phyloP scores from a whole-genome alignment of 2,113 vertebrate genomes.

The Progne subis region DNA sequence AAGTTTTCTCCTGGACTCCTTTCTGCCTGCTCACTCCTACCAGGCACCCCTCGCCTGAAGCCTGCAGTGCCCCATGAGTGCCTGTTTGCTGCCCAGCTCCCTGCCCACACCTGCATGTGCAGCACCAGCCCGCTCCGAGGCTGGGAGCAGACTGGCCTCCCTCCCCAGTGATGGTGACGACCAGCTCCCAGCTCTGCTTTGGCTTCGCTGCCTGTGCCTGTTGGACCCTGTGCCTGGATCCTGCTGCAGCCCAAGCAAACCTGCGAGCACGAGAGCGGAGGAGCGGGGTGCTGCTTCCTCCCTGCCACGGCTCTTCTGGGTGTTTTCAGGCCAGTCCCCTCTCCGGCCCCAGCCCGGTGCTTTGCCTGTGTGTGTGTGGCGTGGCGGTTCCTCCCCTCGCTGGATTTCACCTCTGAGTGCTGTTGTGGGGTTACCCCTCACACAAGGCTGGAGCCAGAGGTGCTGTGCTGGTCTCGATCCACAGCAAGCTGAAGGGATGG shows the following conservation, averaged over 20 bases:
- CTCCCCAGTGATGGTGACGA: neutral
- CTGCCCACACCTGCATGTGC: constrained; percentile 53
- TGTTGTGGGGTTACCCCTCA: constrained; percentile 12
- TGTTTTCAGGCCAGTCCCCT: constrained; percentile 7
- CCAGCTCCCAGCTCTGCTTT: constrained; percentile 54
- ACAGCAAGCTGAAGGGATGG: neutral
- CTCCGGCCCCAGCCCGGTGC: neutral
- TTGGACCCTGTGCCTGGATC: constrained; percentile 40
- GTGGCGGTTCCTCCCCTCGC: constrained; percentile 9
- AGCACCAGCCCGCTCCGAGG: neutral
- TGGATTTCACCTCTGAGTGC: constrained; percentile 14
- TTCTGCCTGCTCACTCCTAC: neutral
- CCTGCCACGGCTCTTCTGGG: neutral
- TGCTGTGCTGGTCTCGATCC: neutral
- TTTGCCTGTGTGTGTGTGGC: constrained; percentile 14
- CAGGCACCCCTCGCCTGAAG: constrained; percentile 43
- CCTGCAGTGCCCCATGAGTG: constrained; percentile 29
- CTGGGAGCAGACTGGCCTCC: neutral
- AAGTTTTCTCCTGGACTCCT: constrained; percentile 48
- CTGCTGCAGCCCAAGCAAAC: neutral
- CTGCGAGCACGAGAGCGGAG: neutral
- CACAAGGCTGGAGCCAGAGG: constrained; percentile 35
- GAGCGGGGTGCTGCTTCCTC: neutral
- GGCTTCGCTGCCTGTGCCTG: constrained; percentile 47
- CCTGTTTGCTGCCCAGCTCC: neutral